phyloP scores from a whole-genome alignment of 2,113 vertebrate genomes.

The Acanthochromis polyacanthus region DNA sequence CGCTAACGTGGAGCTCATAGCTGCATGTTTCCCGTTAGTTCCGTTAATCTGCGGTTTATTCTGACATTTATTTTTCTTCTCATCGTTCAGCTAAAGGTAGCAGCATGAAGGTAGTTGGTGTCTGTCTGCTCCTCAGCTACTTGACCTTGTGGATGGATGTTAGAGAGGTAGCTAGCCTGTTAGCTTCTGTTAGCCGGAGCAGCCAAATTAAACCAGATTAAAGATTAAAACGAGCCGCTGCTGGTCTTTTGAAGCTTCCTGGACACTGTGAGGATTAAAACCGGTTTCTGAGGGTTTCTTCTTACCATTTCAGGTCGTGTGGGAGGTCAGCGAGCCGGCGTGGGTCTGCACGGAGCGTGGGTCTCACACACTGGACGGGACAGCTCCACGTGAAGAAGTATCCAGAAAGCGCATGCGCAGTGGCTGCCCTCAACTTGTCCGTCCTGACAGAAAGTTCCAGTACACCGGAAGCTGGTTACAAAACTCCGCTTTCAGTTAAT shows the following conservation, averaged over 20 bases:
- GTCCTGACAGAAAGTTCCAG: conserved; percentile 32
- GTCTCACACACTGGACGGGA: conserved; percentile 36
- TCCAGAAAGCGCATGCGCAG: conserved; percentile 82
- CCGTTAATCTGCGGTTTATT: neutral
- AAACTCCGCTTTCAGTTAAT: fast-evolving
- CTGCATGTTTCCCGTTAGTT: neutral
- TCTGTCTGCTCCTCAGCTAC: neutral
- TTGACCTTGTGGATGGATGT: conserved; percentile 57
- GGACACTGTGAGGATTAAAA: neutral
- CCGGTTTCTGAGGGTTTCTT: neutral
- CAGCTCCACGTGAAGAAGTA: conserved; percentile 82
- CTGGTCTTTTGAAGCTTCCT: fast-evolving
- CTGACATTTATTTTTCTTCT: neutral
- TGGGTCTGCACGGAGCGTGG: conserved; percentile 15
- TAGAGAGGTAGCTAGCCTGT: conserved; percentile 26
- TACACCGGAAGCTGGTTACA: neutral
- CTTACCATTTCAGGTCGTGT: conserved; percentile 76
- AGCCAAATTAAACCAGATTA: neutral
- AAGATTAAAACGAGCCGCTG: neutral
- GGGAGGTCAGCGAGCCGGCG: neutral
- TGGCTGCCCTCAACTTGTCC: neutral
- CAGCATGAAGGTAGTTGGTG: neutral
- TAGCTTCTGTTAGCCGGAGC: conserved; percentile 12
- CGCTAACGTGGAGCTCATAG: neutral
- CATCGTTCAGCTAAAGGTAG: neutral